phyloP scores from a whole-genome alignment of 2,888 invertebrate species.

The Hirudinaria manillensis region DNA sequence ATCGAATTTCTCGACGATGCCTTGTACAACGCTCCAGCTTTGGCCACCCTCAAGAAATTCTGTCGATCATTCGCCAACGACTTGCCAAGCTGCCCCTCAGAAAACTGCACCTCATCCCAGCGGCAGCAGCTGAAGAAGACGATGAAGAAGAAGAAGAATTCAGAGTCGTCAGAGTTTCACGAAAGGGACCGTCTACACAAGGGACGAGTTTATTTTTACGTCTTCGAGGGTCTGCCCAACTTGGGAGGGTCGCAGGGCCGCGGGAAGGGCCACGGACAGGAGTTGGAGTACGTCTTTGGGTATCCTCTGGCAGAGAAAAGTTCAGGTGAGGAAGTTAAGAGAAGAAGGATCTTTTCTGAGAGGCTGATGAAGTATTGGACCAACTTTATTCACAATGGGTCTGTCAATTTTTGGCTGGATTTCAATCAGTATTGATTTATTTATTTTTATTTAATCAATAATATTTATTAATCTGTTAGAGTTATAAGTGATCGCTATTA shows the following conservation, averaged over 20 bases:
- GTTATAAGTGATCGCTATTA: too few species aligned
- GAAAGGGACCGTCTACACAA: neutral
- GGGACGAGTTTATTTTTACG: constrained; percentile 14
- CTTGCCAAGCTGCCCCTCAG: neutral
- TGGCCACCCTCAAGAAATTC: constrained; percentile 2
- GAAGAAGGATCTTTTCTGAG: constrained; percentile 17
- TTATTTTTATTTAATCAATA: too few species aligned
- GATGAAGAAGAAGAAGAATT: too few species aligned
- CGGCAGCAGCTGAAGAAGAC: neutral
- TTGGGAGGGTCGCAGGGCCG: neutral
- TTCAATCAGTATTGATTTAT: too few species aligned
- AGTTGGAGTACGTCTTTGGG: constrained; percentile 23
- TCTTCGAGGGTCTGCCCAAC: neutral
- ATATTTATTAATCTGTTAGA: too few species aligned
- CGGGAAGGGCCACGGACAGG: constrained; percentile 7
- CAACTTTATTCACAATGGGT: constrained; percentile 27
- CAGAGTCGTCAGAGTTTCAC: neutral
- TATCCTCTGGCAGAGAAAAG: constrained; percentile 16
- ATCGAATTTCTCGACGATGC: constrained; percentile 28
- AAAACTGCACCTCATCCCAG: neutral
- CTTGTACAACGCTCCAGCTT: constrained; percentile 23
- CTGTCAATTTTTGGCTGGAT: too few species aligned
- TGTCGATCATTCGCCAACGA: neutral
- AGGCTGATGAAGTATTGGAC: constrained; percentile 24
- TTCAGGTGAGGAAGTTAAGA: neutral